Base-by-base conservation (phyloP, 2,113 vertebrate species). In the Pheucticus melanocephalus region DNA sequence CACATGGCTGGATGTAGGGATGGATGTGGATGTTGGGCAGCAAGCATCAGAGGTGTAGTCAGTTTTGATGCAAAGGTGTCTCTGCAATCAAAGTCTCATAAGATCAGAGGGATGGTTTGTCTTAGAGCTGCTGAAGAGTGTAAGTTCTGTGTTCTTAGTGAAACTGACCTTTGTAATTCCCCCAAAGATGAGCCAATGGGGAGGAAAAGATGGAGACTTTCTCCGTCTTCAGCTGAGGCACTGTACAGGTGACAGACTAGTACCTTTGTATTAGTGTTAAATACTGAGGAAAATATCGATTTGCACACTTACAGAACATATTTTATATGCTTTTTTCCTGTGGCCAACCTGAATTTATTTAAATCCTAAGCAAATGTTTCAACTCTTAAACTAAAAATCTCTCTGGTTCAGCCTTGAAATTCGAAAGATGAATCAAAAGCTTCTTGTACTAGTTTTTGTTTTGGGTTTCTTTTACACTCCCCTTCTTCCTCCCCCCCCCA, bases 31-130 rank as follows among this genome's bases (percentile, higher is more conserved):
- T 71, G 33, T 19, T 40, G 51, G 33, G 37, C 27, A 61, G 45
- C 0, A 0, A 63, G 20, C 33, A 51, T 20, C 7, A 8, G 30
- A 59, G 20, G 3, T 6, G 0, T 20, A 40, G 42, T n/a, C 28
- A 24, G 39, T 31, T 51, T 10, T 50, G 47, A 72, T 28, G 20
- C 0, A 0, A 75, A 42, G 6, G 11, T 45, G 17, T 22, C n/a
- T 31, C 35, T 53, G 24, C 31, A 51, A 2, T 5, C 2, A 50
- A 24, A 22, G 20, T 60, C 17, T 45, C 15, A 10, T 53, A 9
- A 45, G 11, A 35, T 60, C 10, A 24, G 33, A 27, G 14, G 27
- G 10, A 17, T 57, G 9, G 7, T 45, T 93, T 78, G 23, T 35
- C 35, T 25, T 51, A 22, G 13, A 35, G 22, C 39, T 65, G 28